Evolutionary conservation across 35 echinoderm and acorn worm species (phyloP).

Genomic region (Lytechinus variegatus): DNA sequence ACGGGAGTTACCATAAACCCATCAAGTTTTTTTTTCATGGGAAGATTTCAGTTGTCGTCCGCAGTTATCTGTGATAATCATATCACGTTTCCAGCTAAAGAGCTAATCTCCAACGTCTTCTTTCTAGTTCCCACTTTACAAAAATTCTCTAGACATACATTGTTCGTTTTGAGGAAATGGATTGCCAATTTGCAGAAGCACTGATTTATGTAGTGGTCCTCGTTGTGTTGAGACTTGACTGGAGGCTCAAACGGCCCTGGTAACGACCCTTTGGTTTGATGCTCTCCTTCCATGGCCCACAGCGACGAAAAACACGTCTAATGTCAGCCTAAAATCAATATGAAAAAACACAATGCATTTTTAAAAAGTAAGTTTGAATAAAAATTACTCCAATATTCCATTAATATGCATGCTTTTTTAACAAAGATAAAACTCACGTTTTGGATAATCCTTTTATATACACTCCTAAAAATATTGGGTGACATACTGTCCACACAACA

Average conservation of each 20-base stretch:
- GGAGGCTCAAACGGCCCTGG: constrained; percentile 26
- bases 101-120: too few species aligned
- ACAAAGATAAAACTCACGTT: too few species aligned
- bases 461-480: too few species aligned
- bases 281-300: constrained; percentile 54
- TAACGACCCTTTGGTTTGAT: constrained; percentile 40
- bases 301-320: constrained; percentile 53
- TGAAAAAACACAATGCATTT: neutral
- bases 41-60: too few species aligned
- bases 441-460: too few species aligned
- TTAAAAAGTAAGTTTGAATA: too few species aligned
- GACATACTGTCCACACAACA: too few species aligned
- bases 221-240: constrained; percentile 55
- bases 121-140: too few species aligned
- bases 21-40: too few species aligned
- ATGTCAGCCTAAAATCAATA: constrained; percentile 33
- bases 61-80: too few species aligned
- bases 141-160: neutral
- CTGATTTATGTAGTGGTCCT: constrained; percentile 31
- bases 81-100: too few species aligned
- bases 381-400: neutral
- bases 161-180: neutral
- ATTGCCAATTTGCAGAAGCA: neutral
- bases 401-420: neutral
- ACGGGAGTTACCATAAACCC: too few species aligned